Evolutionary conservation across 1,140 invertebrate genomes (phyloP).

Genomic region (Pseudomyrmex dendroicus): DNA sequence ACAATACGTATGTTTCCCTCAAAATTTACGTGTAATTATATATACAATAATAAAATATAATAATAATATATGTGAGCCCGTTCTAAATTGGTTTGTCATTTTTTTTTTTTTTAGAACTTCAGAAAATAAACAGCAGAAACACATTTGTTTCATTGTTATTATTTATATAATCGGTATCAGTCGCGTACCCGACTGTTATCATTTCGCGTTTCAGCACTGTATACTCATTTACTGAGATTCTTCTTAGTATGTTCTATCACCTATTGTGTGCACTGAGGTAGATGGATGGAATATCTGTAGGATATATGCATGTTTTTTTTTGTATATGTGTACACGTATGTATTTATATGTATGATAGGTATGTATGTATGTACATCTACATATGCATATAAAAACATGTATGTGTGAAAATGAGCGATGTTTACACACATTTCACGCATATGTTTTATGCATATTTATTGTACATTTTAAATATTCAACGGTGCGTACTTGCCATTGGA

Average conservation of each 20-base stretch:
- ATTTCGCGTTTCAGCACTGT: conserved; percentile 9
- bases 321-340: conserved; percentile 17
- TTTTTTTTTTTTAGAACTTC: too few species aligned
- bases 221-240: conserved; percentile 65
- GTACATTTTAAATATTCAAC: too few species aligned
- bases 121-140: conserved; percentile 6
- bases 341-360: background rate
- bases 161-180: conserved; percentile 5
- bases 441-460: too few species aligned
- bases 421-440: too few species aligned
- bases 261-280: conserved; percentile 83
- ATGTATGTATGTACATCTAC: background rate
- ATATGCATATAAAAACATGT: background rate
- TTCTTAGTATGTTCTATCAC: conserved; percentile 71
- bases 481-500: background rate
- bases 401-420: too few species aligned
- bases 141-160: conserved; percentile 52
- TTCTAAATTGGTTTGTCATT: too few species aligned
- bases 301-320: background rate
- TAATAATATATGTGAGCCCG: too few species aligned
- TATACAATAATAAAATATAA: too few species aligned
- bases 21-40: too few species aligned
- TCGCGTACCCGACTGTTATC: background rate
- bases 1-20: too few species aligned
- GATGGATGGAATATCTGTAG: conserved; percentile 81